Conservation (phyloP, 2,797 vertebrate genomes). For the Aeoliscus strigatus region DNA sequence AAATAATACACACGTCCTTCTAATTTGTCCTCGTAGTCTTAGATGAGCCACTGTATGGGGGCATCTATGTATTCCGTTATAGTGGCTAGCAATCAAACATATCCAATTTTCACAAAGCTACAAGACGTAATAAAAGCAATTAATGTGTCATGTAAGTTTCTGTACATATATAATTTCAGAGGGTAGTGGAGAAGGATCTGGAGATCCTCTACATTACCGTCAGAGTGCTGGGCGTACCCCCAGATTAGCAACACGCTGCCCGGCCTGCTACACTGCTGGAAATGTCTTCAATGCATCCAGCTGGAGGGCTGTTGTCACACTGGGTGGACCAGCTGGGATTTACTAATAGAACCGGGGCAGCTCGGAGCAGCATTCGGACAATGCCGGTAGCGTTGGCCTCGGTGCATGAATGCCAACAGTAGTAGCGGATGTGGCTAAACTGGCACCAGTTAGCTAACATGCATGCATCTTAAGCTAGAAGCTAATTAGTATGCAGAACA, state of each 20-base stretch:
- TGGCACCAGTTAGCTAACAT: slow-evolving; percentile 15
- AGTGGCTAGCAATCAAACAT: too few relatives aligned
- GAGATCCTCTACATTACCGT: neutral
- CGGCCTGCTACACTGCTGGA: neutral
- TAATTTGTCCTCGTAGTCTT: too few relatives aligned
- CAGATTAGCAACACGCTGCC: slow-evolving; percentile 1
- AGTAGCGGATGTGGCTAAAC: slow-evolving; percentile 46
- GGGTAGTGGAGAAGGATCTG: too few relatives aligned
- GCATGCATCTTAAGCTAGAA: neutral
- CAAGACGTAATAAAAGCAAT: too few relatives aligned
- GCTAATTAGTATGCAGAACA: neutral
- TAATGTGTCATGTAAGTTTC: too few relatives aligned
- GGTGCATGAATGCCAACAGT: slow-evolving; percentile 18
- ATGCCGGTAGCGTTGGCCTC: slow-evolving; percentile 36
- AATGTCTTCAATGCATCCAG: neutral
- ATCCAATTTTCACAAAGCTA: too few relatives aligned
- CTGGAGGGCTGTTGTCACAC: slow-evolving; percentile 1
- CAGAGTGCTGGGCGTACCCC: slow-evolving; percentile 39
- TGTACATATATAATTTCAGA: too few relatives aligned
- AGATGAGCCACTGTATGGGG: too few relatives aligned
- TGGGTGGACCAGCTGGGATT: neutral
- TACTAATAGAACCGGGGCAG: slow-evolving; percentile 9
- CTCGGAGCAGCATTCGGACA: slow-evolving; percentile 7
- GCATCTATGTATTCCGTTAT: too few relatives aligned
- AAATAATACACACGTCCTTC: too few relatives aligned